Evolutionary conservation across 1,140 invertebrate genomes (phyloP).

Genomic region (Stegodyphus mimosarum): DNA sequence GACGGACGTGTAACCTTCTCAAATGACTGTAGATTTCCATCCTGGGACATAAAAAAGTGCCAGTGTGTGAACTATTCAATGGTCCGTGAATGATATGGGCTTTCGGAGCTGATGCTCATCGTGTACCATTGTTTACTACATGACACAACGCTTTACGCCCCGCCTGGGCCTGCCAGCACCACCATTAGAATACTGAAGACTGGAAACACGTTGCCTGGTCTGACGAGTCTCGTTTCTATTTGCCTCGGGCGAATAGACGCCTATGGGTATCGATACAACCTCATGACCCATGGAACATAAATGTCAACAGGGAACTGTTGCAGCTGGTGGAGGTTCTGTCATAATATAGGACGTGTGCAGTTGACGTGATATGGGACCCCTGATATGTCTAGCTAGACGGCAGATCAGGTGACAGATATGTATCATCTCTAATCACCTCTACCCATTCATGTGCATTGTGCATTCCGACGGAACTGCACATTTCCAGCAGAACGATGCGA

Average conservation of each 20-base stretch:
- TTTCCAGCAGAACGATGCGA: constrained; percentile 3
- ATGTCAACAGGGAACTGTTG: constrained; percentile 8
- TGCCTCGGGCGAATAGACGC: neutral
- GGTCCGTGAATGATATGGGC: neutral
- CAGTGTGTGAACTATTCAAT: neutral
- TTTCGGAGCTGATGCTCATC: neutral
- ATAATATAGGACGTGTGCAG: neutral
- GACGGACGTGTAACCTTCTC: neutral
- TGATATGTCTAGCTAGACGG: neutral
- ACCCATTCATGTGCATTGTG: neutral
- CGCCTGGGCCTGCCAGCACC: constrained; percentile 14
- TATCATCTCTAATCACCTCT: neutral
- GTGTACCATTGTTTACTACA: neutral
- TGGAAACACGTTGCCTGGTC: constrained; percentile 11
- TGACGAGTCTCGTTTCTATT: neutral
- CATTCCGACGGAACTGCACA: neutral
- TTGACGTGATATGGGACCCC: constrained; percentile 5
- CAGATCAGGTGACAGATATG: neutral
- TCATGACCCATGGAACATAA: neutral
- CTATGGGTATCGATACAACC: neutral
- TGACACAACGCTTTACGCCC: neutral
- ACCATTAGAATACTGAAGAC: neutral
- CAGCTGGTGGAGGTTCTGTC: neutral
- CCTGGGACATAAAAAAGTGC: neutral
- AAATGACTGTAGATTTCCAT: neutral